Conservation (phyloP, 2,888 invertebrate species). For the Pyrochroa serraticornis region DNA sequence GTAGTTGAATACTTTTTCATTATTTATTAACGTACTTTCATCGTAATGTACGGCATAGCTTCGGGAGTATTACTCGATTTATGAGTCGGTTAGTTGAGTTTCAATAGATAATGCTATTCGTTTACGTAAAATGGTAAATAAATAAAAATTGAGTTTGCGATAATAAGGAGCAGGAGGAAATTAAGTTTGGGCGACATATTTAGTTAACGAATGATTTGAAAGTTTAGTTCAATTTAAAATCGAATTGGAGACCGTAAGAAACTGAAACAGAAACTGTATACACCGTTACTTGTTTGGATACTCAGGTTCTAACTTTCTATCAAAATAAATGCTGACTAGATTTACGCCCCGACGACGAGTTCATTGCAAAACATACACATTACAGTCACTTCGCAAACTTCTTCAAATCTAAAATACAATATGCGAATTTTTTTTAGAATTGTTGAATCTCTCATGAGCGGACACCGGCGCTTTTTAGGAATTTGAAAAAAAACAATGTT, state of each 20-base stretch:
- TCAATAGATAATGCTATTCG: too few relatives aligned
- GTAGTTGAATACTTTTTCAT: not conserved
- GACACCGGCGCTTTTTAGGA: too few relatives aligned
- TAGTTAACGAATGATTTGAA: slow-evolving; percentile 16
- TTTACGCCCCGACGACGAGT: slow-evolving; percentile 15
- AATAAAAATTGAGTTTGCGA: too few relatives aligned
- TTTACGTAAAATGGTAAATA: too few relatives aligned
- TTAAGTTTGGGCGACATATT: not conserved
- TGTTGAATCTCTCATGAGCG: not conserved
- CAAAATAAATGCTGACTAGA: slow-evolving; percentile 22
- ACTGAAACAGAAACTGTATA: slow-evolving; percentile 16
- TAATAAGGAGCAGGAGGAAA: not conserved
- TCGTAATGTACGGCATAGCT: too few relatives aligned
- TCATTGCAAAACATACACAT: slow-evolving; percentile 22
- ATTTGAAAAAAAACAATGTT: too few relatives aligned
- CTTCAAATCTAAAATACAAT: slow-evolving; percentile 21
- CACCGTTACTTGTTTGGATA: slow-evolving; percentile 19
- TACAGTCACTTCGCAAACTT: slow-evolving; percentile 20
- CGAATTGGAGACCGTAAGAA: not conserved
- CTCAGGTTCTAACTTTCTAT: slow-evolving; percentile 7
- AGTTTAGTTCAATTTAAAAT: slow-evolving; percentile 10
- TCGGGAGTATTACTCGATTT: too few relatives aligned
- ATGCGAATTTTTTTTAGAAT: slow-evolving; percentile 15
- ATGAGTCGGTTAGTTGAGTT: too few relatives aligned
- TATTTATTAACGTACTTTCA: too few relatives aligned